Evolutionary conservation across 2,113 vertebrate genomes (phyloP).

Genomic region (Vidua chalybeata): DNA sequence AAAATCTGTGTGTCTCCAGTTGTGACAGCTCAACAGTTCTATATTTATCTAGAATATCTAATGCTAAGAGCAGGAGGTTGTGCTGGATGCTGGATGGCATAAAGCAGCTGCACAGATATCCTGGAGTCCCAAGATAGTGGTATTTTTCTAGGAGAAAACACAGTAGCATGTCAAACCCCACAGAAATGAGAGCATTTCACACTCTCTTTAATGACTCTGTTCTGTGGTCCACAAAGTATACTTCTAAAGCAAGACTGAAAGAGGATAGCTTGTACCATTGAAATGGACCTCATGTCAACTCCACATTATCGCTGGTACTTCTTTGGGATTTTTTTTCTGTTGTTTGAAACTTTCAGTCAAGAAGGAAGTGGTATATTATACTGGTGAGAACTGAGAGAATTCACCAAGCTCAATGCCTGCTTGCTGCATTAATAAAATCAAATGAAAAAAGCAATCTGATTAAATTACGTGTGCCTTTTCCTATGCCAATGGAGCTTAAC

Average conservation of each 20-base stretch:
- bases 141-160: background rate
- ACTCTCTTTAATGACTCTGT: background rate
- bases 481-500: conserved; percentile 74
- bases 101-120: background rate
- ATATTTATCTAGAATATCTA: background rate
- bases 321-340: background rate
- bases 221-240: background rate
- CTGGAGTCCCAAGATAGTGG: background rate
- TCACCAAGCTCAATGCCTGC: conserved; percentile 28
- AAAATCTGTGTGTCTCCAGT: background rate
- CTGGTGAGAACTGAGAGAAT: conserved; percentile 12
- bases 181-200: background rate
- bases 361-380: conserved; percentile 10
- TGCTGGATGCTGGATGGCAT: background rate
- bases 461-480: conserved; percentile 77
- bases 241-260: background rate
- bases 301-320: background rate
- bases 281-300: background rate
- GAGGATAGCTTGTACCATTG: background rate
- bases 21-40: background rate
- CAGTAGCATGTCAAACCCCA: background rate
- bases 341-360: conserved; percentile 29
- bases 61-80: background rate
- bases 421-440: conserved; percentile 75
- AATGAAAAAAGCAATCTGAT: conserved; percentile 79